phyloP scores from a whole-genome alignment of 2,888 invertebrate genomes.

The Melinaea menophilus region DNA sequence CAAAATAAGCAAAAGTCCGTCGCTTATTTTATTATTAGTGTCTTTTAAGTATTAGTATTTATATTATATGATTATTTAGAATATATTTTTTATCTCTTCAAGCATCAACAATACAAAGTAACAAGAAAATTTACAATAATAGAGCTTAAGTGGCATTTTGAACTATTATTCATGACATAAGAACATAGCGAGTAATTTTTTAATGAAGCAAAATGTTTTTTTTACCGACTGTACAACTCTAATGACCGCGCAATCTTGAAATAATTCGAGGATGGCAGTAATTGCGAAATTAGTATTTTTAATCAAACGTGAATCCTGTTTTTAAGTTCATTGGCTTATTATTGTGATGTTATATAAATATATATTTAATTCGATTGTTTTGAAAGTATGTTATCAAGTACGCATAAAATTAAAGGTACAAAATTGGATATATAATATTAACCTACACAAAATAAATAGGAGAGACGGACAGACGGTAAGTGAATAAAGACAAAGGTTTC shows the following conservation, averaged over 20 bases:
- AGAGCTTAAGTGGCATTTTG: slow-evolving; percentile 5
- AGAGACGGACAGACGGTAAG: background rate
- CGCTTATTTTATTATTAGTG: too few species aligned
- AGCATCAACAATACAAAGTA: background rate
- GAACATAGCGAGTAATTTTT: slow-evolving; percentile 10
- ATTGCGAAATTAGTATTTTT: slow-evolving; percentile 39
- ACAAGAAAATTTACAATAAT: slow-evolving; percentile 11
- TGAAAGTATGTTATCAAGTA: too few species aligned
- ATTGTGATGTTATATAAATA: background rate
- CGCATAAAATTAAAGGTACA: too few species aligned
- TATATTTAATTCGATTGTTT: too few species aligned
- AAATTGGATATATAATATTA: too few species aligned
- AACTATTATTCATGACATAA: slow-evolving; percentile 17
- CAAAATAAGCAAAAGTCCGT: too few species aligned
- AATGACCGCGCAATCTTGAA: slow-evolving; percentile 43
- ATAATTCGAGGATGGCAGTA: slow-evolving; percentile 41
- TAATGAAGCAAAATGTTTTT: slow-evolving; percentile 24
- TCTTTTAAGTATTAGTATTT: background rate
- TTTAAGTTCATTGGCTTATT: slow-evolving; percentile 29
- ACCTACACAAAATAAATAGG: too few species aligned
- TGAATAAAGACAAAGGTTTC: slow-evolving; percentile 3
- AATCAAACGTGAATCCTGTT: slow-evolving; percentile 29
- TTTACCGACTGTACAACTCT: slow-evolving; percentile 35
- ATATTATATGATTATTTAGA: background rate
- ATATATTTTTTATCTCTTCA: background rate